Conservation (phyloP, 2,113 vertebrate species). For the Gallinago media region DNA sequence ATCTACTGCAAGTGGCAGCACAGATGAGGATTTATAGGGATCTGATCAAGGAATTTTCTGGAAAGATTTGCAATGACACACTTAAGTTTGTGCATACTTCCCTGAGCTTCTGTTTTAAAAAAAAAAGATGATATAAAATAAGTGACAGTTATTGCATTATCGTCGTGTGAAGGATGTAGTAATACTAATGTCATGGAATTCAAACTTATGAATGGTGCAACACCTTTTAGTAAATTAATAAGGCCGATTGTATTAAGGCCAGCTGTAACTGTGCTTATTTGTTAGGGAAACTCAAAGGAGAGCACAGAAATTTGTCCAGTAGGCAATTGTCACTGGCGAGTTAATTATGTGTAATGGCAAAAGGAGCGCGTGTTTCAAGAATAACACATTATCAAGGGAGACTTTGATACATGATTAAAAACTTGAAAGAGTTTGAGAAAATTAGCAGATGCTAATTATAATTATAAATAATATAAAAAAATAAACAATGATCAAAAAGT, state of each 20-base stretch:
- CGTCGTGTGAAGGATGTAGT: not conserved
- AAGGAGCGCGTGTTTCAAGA: not conserved
- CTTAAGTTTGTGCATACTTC: not conserved
- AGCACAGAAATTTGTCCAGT: not conserved
- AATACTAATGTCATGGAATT: not conserved
- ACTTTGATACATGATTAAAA: not conserved
- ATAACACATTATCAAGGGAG: not conserved
- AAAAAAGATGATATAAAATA: not conserved
- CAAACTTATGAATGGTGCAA: not conserved
- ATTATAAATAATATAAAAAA: not conserved
- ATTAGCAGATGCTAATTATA: not conserved
- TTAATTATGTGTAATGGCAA: not conserved
- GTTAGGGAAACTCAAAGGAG: not conserved
- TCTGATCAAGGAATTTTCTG: constrained; percentile 17
- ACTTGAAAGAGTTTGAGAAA: not conserved
- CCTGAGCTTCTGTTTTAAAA: not conserved
- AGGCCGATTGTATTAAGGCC: not conserved
- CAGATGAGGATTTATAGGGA: not conserved
- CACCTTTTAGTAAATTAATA: not conserved
- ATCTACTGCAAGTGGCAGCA: not conserved
- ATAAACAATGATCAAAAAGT: not conserved
- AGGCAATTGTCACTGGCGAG: not conserved
- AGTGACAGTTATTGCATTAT: not conserved
- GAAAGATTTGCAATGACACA: not conserved
- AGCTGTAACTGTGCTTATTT: not conserved